These are phyloP conservation scores for Bombus cullumanus DNA, from an alignment of 1,140 invertebrate species.

Conservation along the genomic window DNA sequence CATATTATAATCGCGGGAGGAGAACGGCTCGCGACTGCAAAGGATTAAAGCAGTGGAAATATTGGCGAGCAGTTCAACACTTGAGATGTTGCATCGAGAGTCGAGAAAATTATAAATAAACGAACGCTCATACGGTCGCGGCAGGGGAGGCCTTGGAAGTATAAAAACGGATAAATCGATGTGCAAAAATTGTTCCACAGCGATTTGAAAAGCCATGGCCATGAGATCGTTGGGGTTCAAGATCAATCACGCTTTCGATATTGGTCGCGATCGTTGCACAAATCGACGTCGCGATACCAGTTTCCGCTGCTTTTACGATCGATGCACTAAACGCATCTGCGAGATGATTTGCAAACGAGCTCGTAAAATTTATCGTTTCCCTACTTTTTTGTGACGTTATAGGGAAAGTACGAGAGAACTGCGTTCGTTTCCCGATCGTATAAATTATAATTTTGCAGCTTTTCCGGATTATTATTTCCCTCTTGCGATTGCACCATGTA, in stretches of 20 bases:
- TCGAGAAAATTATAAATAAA: slow-evolving; percentile 52
- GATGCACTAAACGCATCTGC: too few relatives aligned
- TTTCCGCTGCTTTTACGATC: slow-evolving; percentile 1
- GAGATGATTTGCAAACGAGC: background rate
- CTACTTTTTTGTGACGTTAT: background rate
- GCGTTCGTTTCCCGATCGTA: background rate
- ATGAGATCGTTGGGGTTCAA: slow-evolving; percentile 4
- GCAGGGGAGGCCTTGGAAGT: slow-evolving; percentile 41
- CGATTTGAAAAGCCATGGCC: slow-evolving; percentile 1
- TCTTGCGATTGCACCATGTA: background rate
- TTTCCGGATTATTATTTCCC: background rate
- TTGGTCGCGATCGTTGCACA: background rate
- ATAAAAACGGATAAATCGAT: slow-evolving; percentile 48
- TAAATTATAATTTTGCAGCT: background rate
- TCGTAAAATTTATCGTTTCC: background rate
- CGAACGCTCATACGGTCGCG: slow-evolving; percentile 8
- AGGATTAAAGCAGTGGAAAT: background rate
- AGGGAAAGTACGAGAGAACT: background rate
- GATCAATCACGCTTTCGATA: background rate
- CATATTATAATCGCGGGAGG: background rate
- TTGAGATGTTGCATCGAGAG: slow-evolving; percentile 8
- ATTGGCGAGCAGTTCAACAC: background rate
- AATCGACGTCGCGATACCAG: background rate
- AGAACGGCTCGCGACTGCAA: background rate
- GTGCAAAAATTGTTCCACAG: slow-evolving; percentile 24